Conservation (phyloP, 92 coral and sea anemone species). For the Nematostella vectensis region DNA sequence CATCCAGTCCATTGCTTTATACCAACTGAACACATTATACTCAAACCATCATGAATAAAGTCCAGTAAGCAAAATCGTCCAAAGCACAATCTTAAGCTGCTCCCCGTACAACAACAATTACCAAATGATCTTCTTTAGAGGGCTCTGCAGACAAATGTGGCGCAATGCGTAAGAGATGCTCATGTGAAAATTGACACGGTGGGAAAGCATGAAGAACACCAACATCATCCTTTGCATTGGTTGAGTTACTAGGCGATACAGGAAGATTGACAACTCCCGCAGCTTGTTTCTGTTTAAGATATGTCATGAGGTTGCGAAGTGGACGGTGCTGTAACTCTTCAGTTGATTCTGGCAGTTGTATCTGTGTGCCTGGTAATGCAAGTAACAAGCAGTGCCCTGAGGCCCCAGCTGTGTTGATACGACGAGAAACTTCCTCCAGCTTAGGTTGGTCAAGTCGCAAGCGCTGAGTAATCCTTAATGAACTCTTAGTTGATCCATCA, state of each 20-base stretch:
- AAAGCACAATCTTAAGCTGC: conserved; percentile 28
- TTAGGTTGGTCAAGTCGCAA: conserved; percentile 99
- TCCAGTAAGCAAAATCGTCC: neutral
- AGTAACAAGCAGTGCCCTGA: conserved; percentile 95
- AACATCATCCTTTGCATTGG: conserved; percentile 69
- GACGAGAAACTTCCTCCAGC: conserved; percentile 96
- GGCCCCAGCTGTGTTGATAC: conserved; percentile 98
- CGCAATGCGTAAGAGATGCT: conserved; percentile 95
- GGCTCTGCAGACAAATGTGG: conserved; percentile 98
- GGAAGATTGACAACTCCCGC: conserved; percentile 99
- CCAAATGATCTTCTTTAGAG: conserved; percentile 97
- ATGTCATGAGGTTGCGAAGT: conserved; percentile 94
- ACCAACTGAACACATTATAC: neutral
- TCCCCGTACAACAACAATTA: conserved; percentile 97
- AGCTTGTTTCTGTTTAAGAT: conserved; percentile 98
- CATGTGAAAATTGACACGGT: conserved; percentile 99
- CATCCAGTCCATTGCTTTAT: neutral
- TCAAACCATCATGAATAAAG: neutral
- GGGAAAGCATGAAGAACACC: conserved; percentile 99
- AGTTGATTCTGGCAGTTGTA: conserved; percentile 65
- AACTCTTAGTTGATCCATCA: conserved; percentile 75
- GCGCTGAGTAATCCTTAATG: conserved; percentile 95
- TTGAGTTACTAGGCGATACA: conserved; percentile 58
- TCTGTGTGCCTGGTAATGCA: conserved; percentile 97
- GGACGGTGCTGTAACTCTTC: conserved; percentile 96